phyloP scores from a whole-genome alignment of 2,113 vertebrate species.

The Halcyon malimbica region DNA sequence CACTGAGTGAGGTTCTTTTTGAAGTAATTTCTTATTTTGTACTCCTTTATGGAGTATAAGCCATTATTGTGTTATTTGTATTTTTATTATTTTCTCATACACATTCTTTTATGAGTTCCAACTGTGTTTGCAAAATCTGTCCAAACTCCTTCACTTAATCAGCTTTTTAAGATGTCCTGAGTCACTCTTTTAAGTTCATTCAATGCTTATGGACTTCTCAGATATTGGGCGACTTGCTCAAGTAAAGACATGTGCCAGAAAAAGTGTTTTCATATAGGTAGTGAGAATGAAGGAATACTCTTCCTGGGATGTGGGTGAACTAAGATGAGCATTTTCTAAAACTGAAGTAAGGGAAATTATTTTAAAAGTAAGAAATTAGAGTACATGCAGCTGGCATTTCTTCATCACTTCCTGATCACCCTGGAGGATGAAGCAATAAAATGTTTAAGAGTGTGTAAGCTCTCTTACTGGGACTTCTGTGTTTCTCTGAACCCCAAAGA shows the following conservation, averaged over 20 bases:
- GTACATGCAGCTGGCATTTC: background rate
- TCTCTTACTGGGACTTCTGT: background rate
- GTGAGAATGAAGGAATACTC: background rate
- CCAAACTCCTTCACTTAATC: background rate
- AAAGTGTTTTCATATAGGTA: background rate
- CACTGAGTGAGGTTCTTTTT: background rate
- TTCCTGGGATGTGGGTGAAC: background rate
- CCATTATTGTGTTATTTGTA: background rate
- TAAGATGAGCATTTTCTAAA: background rate
- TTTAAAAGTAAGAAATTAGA: background rate
- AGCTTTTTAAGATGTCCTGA: background rate
- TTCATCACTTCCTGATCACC: background rate
- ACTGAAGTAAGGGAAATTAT: background rate
- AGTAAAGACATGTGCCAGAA: background rate
- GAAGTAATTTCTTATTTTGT: background rate
- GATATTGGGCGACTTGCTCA: background rate
- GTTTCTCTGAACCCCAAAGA: background rate
- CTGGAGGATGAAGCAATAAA: background rate
- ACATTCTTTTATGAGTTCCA: background rate
- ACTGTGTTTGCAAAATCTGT: background rate
- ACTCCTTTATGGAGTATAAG: background rate
- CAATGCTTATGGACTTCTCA: background rate
- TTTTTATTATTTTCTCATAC: background rate
- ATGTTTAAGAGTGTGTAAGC: fast-evolving
- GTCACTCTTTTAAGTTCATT: background rate